Conservation (phyloP, 2,888 invertebrate species). For the Aphidoletes aphidimyza region DNA sequence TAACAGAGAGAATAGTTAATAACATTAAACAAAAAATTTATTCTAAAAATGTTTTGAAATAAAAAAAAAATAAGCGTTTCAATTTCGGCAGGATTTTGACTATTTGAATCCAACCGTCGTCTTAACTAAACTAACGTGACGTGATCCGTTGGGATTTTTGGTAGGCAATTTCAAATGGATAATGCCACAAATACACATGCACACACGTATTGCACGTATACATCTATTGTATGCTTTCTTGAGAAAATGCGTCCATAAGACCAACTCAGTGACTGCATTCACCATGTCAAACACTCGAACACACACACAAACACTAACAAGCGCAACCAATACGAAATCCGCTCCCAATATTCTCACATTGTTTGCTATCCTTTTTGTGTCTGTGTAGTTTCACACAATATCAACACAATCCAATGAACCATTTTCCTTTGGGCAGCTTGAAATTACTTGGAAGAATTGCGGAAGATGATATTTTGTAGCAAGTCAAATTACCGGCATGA, state of each 20-base stretch:
- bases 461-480: slow-evolving; percentile 2
- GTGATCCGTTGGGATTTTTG: slow-evolving; percentile 3
- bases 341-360: not conserved
- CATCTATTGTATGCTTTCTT: not conserved
- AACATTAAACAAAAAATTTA: too few species aligned
- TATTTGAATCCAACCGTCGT: slow-evolving; percentile 53
- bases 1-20: not conserved
- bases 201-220: not conserved
- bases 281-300: not conserved
- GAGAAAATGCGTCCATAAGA: not conserved
- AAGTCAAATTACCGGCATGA: not conserved
- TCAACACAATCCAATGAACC: not conserved
- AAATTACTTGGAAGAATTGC: not conserved
- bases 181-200: not conserved
- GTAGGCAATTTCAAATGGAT: slow-evolving; percentile 19
- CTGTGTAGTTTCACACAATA: not conserved
- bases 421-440: not conserved
- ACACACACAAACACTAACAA: not conserved
- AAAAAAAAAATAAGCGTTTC: slow-evolving; percentile 53
- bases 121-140: slow-evolving; percentile 48
- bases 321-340: not conserved
- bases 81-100: slow-evolving; percentile 50
- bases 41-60: slow-evolving; percentile 8
- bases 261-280: not conserved
- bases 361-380: not conserved